Evolutionary conservation across 2,888 invertebrate genomes (phyloP).

Genomic region (Agrochola litura): DNA sequence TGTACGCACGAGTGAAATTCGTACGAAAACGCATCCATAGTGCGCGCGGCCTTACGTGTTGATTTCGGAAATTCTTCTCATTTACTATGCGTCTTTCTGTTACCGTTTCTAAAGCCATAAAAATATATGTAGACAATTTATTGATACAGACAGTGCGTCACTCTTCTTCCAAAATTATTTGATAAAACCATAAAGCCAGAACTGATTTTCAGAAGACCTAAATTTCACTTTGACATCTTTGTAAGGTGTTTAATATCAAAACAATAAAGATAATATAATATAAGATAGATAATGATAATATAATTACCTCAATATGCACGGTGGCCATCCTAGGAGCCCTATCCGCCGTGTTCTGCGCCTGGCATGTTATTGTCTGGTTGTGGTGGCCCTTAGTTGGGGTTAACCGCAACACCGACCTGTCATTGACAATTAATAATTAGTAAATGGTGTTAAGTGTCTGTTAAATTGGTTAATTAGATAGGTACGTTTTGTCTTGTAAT

Average conservation of each 20-base stretch:
- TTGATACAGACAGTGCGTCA: not conserved
- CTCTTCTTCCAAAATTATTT: too few relatives aligned
- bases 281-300: too few relatives aligned
- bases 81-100: not conserved
- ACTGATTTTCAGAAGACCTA: not conserved
- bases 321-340: constrained; percentile 94
- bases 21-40: too few relatives aligned
- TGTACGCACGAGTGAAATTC: too few relatives aligned
- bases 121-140: not conserved
- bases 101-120: not conserved
- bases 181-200: not conserved
- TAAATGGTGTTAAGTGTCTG: constrained; percentile 13
- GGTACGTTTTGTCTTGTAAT: not conserved
- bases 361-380: constrained; percentile 97
- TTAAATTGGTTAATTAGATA: constrained; percentile 12
- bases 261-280: not conserved
- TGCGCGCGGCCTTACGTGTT: not conserved
- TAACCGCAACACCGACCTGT: constrained; percentile 95
- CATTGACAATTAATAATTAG: constrained; percentile 38
- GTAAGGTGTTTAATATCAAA: not conserved
- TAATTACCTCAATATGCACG: constrained; percentile 95
- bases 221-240: not conserved
- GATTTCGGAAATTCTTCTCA: not conserved
- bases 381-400: constrained; percentile 96
- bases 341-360: constrained; percentile 97